Conservation (phyloP, 2,113 vertebrate species). For the Hoplias malabaricus region DNA sequence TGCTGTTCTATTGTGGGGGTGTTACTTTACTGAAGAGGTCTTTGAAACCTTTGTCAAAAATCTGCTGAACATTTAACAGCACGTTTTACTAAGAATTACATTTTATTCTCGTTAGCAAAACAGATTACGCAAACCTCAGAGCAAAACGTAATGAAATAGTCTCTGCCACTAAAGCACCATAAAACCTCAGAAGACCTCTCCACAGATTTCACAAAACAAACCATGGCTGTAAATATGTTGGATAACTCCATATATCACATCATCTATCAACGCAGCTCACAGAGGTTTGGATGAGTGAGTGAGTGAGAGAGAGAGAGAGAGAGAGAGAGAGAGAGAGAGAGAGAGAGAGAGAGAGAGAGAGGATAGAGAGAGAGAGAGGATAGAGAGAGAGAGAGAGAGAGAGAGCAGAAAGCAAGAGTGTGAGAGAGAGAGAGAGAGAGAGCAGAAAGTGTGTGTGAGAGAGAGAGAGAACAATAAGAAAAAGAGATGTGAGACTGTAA, state of each 20-base stretch:
- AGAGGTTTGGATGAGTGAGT: no score
- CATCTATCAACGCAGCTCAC: background rate
- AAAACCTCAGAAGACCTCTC: background rate
- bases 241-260: background rate
- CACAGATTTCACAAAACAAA: background rate
- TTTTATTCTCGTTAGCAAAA: no score
- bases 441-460: background rate
- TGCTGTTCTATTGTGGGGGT: constrained; percentile 48
- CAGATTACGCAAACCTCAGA: background rate
- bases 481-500: no score
- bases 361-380: background rate
- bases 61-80: background rate
- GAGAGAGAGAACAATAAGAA: background rate
- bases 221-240: background rate
- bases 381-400: background rate
- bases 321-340: no score
- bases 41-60: background rate
- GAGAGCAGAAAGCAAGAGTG: no score
- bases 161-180: background rate
- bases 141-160: background rate
- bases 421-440: no score
- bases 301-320: no score
- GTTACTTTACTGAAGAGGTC: background rate
- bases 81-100: background rate
- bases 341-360: no score